Base-by-base conservation (phyloP, 1,140 invertebrate genomes). In the Anastatus disparis region DNA sequence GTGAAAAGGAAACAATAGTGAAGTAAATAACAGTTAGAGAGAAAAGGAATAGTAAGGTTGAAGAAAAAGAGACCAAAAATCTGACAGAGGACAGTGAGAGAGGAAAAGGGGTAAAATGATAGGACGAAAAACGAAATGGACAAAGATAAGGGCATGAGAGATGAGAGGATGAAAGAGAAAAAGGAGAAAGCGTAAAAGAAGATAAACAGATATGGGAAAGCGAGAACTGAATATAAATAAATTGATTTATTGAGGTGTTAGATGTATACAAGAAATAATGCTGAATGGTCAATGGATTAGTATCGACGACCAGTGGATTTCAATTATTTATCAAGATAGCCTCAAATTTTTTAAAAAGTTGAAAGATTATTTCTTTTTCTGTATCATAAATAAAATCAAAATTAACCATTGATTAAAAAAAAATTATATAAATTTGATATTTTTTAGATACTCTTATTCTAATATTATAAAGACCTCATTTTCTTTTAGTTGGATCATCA, bases 1-100 rank as follows among this genome's bases (percentile, higher is more conserved):
- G 17, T 8, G 4, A 10, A 24, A 22, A 42, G 20, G 44, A 1
- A 35, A 20, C 26, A 35, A 35, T 53, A 15, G 52, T 26, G 52
- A n/a, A 29, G 27, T 55, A 55, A 55, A 55, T 35, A 55, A n/a
- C 29, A 55, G 52, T 55, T 55, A 35, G 27, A 55, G 52, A 55
- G 52, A 26, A 55, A 44, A 44, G 22, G n/a, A 50, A n/a, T 24
- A 22, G 46, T 15, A 26, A 31, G 31, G 10, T 10, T 6, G 31
- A 35, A 35, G n/a, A 26, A 38, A 20, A 12, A 38, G 53, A n/a
- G 8, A 50, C 4, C 2, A 6, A 22, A 20, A 22, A 22, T 22
- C 20, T n/a, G 29, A 56, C 10, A 6, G 7, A 35, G 42, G 53
- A 17, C 15, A 13, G 13, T 1, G 24, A 15, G 22, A 53, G 9